Evolutionary conservation across 1,140 invertebrate species (phyloP).

Genomic region (Holotrichia oblita): DNA sequence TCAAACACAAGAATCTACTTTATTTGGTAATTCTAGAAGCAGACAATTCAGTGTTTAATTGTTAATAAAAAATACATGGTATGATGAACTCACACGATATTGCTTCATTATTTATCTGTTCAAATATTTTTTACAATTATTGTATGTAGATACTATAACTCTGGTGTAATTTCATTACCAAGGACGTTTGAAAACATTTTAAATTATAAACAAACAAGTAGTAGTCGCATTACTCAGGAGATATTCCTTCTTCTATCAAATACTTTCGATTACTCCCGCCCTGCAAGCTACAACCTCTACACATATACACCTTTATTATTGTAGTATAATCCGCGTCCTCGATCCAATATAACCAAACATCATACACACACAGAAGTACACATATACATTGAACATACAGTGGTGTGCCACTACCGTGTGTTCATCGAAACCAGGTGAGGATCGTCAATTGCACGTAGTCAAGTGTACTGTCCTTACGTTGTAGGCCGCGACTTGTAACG

Average conservation of each 20-base stretch:
- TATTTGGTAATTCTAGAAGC: too few species aligned
- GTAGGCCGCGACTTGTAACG: background rate
- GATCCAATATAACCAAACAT: background rate
- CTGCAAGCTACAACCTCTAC: background rate
- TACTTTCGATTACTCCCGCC: background rate
- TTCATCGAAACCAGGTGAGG: conserved; percentile 5
- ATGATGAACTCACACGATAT: too few species aligned
- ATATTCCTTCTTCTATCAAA: background rate
- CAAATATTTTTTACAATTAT: too few species aligned
- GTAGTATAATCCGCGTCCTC: background rate
- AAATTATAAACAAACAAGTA: background rate
- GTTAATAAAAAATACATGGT: too few species aligned
- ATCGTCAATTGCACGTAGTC: conserved; percentile 19
- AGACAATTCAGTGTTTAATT: too few species aligned
- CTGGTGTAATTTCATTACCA: too few species aligned
- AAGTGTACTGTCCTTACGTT: conserved; percentile 8
- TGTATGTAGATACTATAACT: too few species aligned
- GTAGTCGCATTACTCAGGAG: background rate
- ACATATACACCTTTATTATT: background rate
- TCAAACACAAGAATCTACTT: too few species aligned
- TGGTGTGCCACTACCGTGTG: background rate
- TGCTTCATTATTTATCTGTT: too few species aligned
- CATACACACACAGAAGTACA: background rate
- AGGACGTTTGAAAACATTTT: too few species aligned
- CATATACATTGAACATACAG: background rate